A percentile compares a stretch with the other conserved stretches of the same genome.
phyloP scores from a whole-genome alignment of 2,113 vertebrate genomes.

The Symphodus melops region DNA sequence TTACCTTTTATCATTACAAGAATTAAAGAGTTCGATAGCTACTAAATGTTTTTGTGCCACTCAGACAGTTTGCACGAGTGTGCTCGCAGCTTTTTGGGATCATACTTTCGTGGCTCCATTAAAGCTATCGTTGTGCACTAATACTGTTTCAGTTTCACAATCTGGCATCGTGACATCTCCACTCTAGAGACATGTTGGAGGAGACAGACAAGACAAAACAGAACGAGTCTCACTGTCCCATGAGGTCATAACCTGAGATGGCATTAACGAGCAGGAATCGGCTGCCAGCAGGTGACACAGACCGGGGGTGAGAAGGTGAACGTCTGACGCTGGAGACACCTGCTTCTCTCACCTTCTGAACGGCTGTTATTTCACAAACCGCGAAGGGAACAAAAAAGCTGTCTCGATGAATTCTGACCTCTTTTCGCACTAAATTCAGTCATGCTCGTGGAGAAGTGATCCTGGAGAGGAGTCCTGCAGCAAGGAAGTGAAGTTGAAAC shows the following conservation, averaged over 20 bases:
- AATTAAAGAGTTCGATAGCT: no score
- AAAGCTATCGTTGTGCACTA: no score
- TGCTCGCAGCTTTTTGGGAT: no score
- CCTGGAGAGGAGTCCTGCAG: constrained; percentile 27
- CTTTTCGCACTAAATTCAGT: constrained; percentile 38
- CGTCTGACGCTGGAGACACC: constrained; percentile 49
- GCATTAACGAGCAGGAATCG: constrained; percentile 65
- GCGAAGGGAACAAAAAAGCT: constrained; percentile 15
- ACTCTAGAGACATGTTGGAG: neutral
- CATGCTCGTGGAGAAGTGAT: constrained; percentile 21
- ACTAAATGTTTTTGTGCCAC: no score
- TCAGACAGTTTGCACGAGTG: no score
- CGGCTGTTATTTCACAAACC: constrained; percentile 43
- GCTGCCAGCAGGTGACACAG: constrained; percentile 49
- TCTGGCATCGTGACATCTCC: neutral
- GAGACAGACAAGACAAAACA: constrained; percentile 29
- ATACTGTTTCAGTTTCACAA: no score
- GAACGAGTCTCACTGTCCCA: constrained; percentile 6
- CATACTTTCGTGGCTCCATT: no score
- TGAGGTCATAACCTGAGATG: constrained; percentile 41
- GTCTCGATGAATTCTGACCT: constrained; percentile 38
- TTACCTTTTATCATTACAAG: no score
- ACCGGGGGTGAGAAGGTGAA: constrained; percentile 49
- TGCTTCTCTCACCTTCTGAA: constrained; percentile 51
- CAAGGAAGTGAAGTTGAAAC: constrained; percentile 51